Evolutionary conservation across 2,113 vertebrate genomes (phyloP).

Genomic region (human (Homo sapiens)): GRCh38 chr1:216173001-216173500

Average conservation of each 20-base stretch:
- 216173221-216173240: background rate
- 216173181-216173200: background rate
- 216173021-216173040: background rate
- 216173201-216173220: background rate
- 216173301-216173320: background rate
- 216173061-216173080: rapidly evolving
- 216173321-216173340: background rate
- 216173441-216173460: background rate
- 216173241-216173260: background rate
- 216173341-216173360: background rate
- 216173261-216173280: background rate
- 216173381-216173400: background rate
- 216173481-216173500: background rate
- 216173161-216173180: background rate
- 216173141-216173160: background rate
- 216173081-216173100: background rate
- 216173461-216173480: slow-evolving; percentile 60
- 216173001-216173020: rapidly evolving
- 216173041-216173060: background rate
- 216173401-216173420: background rate
- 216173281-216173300: background rate
- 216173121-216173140: background rate
- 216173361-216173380: background rate
- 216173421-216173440: background rate
- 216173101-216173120: background rate